A percentile compares a stretch with the other conserved stretches of the same genome.
phyloP scores from a whole-genome alignment of 2,797 vertebrate genomes.

The Emydoidea blandingii region DNA sequence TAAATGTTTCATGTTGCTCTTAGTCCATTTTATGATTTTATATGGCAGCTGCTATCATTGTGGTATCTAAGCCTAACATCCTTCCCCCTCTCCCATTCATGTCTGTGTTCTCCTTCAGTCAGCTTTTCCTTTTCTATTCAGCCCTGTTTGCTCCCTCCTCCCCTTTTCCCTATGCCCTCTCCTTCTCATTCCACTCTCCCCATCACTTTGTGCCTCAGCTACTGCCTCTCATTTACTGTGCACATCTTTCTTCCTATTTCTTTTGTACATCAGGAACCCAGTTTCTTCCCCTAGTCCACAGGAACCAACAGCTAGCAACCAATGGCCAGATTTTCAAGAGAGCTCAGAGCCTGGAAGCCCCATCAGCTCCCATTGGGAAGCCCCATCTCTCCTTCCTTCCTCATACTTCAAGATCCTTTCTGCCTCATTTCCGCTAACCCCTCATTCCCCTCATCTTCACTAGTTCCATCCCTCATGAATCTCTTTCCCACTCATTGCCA shows the following conservation, averaged over 20 bases:
- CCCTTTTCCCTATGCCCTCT: not conserved
- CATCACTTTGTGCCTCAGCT: not conserved
- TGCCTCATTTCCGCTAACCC: not conserved
- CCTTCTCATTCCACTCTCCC: not conserved
- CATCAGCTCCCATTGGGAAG: not conserved
- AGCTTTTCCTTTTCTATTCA: not conserved
- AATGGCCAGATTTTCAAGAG: not conserved
- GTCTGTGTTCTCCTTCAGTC: not conserved
- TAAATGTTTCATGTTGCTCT: not conserved
- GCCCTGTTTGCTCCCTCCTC: not conserved
- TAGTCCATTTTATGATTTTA: not conserved
- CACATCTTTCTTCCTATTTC: not conserved
- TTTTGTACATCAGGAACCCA: not conserved
- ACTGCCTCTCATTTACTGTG: not conserved
- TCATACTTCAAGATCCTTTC: not conserved
- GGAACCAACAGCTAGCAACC: not conserved
- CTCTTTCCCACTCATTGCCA: not conserved
- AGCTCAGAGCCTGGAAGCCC: not conserved
- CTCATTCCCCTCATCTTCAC: not conserved
- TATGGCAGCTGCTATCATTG: not conserved
- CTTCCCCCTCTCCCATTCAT: not conserved
- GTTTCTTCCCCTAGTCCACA: not conserved
- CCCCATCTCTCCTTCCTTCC: rapidly evolving
- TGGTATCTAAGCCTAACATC: not conserved
- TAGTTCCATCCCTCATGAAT: not conserved